Percentiles rank a stretch among this genome's conserved stretches.
These are phyloP conservation scores for Drosophila kurseongensis DNA, from an alignment of 1,140 invertebrate genomes.

Conservation along the genomic window DNA sequence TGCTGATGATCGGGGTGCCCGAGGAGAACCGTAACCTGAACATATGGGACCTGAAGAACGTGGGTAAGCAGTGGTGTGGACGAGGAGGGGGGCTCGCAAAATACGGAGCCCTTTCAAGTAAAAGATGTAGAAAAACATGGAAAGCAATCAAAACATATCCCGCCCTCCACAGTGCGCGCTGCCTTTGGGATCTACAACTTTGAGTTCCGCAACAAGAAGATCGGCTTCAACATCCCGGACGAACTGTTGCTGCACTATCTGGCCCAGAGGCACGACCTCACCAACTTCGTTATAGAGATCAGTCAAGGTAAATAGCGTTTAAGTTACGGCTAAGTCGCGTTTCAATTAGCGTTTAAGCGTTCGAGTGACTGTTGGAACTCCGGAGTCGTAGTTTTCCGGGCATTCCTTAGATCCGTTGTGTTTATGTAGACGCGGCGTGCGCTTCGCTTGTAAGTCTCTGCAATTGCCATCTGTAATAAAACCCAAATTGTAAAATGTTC, in stretches of 20 bases:
- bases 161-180: constrained; percentile 65
- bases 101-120: constrained; percentile 16
- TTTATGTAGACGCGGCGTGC: constrained; percentile 74
- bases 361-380: constrained; percentile 18
- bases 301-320: constrained; percentile 76
- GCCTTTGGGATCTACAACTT: constrained; percentile 83
- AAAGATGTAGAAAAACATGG: not conserved
- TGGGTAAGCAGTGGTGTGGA: constrained; percentile 61
- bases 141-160: constrained; percentile 1
- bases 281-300: constrained; percentile 84
- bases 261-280: constrained; percentile 80
- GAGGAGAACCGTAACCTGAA: constrained; percentile 81
- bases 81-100: constrained; percentile 54
- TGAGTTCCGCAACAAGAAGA: constrained; percentile 82
- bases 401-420: constrained; percentile 30
- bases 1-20: constrained; percentile 80
- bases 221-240: constrained; percentile 82
- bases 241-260: constrained; percentile 78
- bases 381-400: not conserved
- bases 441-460: constrained; percentile 80
- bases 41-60: constrained; percentile 83
- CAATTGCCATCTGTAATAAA: constrained; percentile 78
- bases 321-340: constrained; percentile 53
- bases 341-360: constrained; percentile 66
- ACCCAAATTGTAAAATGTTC: constrained; percentile 77